Conservation (phyloP, 30 jellyfish, hydroid and myxozoan species). For the Chrysaora quinquecirrha region DNA sequence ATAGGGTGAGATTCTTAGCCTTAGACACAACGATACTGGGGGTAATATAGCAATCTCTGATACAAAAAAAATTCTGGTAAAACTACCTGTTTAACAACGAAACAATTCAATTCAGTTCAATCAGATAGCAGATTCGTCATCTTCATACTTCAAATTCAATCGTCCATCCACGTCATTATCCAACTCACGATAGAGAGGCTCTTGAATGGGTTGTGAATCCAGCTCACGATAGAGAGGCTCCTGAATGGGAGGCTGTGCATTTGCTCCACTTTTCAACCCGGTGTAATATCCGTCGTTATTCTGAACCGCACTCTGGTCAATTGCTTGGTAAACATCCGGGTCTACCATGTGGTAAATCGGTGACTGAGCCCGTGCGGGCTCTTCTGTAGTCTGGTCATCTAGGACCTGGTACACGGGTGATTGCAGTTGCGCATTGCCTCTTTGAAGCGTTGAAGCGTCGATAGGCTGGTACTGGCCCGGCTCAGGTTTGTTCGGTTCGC, state of each 20-base stretch:
- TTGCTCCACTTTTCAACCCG: background rate
- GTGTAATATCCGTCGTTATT: background rate
- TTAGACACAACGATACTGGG: too few relatives aligned
- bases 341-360: constrained; percentile 21
- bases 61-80: too few relatives aligned
- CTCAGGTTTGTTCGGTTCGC: background rate
- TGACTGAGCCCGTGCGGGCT: background rate
- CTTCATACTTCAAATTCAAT: background rate
- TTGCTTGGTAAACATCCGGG: constrained; percentile 16
- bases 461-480: background rate
- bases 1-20: too few relatives aligned
- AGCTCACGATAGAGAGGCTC: background rate
- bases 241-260: background rate
- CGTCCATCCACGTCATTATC: background rate
- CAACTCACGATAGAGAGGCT: constrained; percentile 6
- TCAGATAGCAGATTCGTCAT: background rate
- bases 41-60: too few relatives aligned
- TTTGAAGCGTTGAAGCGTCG: constrained; percentile 14
- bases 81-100: too few relatives aligned
- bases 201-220: background rate
- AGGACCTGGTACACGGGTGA: constrained; percentile 12
- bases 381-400: background rate
- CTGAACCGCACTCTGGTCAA: background rate
- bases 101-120: too few relatives aligned
- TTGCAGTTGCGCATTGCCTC: background rate